Evolutionary conservation across 2,888 invertebrate species (phyloP), one percentile per base, ranked within the genome.

Genomic region (Rotaria socialis): DNA sequence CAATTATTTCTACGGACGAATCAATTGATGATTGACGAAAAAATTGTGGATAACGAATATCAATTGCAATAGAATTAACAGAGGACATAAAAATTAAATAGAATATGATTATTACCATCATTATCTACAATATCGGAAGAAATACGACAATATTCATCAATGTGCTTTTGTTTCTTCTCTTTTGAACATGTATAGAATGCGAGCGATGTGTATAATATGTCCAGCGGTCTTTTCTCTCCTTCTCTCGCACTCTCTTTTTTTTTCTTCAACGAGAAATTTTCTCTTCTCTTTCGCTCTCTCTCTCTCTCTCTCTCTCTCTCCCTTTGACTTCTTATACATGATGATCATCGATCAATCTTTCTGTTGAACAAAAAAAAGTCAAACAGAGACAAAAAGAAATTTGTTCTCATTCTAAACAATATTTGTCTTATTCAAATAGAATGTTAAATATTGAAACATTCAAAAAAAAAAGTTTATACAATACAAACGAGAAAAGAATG

Each of bases 11-110:
- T 43, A 80, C 47, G 1, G 80, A 47, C 16, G 67, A 67, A 67
- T 67, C 67, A 80, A 47, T 80, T n/a, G n/a, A n/a, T n/a, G 47
- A 43, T 47, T 24, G 43, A 80, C 47, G 80, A 80, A 80, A 80
- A 80, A 80, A 80, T 47, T 80, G 80, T 80, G 80, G 80, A 80
- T 80, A 80, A 80, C 80, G 80, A 47, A 80, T 80, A 80, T 80
- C 80, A 47, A 80, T 8, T 43, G 80, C 11, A 47, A 80, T 43
- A 24, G 80, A 80, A 47, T 35, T 41, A 35, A 67, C 67, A 67
- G 16, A 27, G 35, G 67, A 67, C 35, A 35, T 67, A 41, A 67
- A 67, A 6, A 67, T 67, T 35, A 67, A 19, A 35, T 35, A 19
- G 67, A 41, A 67, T 19, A 67, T 35, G 35, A 35, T 67, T 27